phyloP scores from a whole-genome alignment of 2,113 vertebrate genomes.

The Nansenia antarctica region DNA sequence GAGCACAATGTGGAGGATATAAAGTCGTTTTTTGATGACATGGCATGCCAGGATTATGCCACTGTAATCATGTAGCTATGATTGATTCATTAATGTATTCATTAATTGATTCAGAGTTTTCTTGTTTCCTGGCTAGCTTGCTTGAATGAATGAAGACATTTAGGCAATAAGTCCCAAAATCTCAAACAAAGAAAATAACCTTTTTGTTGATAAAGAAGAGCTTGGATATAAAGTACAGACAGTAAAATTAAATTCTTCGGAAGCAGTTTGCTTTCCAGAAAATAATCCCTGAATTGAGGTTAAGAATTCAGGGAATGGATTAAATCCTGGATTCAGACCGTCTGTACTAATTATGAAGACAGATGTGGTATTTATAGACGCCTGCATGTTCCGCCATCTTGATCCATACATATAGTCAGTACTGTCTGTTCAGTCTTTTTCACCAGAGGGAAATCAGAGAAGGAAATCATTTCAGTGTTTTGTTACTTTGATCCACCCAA shows the following conservation, averaged over 20 bases:
- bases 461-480: neutral
- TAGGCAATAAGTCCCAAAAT: too few species aligned
- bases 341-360: neutral
- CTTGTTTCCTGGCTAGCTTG: too few species aligned
- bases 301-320: neutral
- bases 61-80: too few species aligned
- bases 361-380: neutral
- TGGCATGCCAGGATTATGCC: too few species aligned
- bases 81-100: too few species aligned
- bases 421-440: neutral
- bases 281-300: slow-evolving; percentile 4
- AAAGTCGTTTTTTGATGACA: too few species aligned
- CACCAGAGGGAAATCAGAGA: neutral
- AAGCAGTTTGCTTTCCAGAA: neutral
- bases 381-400: neutral
- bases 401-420: neutral
- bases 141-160: too few species aligned
- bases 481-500: slow-evolving; percentile 2
- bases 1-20: too few species aligned
- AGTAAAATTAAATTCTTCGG: neutral
- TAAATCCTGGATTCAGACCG: neutral
- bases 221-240: neutral
- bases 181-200: too few species aligned
- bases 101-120: too few species aligned
- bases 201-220: neutral